Evolutionary conservation across 1,140 invertebrate species (phyloP).

Genomic region (Dryas iulia): DNA sequence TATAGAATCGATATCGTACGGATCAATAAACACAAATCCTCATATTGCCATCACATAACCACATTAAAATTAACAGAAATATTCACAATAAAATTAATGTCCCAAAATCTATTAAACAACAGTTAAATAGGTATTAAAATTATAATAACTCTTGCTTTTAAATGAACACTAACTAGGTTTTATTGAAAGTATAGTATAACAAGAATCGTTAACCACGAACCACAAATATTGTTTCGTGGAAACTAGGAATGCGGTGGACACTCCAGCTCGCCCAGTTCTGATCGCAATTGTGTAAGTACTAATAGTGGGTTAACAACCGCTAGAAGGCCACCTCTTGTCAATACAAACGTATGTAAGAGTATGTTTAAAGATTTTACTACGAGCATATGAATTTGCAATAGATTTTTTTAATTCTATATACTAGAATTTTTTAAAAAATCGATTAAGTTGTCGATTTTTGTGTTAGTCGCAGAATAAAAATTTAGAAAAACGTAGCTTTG

Average conservation of each 20-base stretch:
- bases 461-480: too few relatives aligned
- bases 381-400: neutral
- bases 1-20: too few relatives aligned
- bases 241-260: constrained; percentile 30
- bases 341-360: neutral
- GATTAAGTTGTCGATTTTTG: too few relatives aligned
- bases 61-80: too few relatives aligned
- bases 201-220: constrained; percentile 9
- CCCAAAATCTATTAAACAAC: too few relatives aligned
- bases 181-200: neutral
- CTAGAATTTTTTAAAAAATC: neutral
- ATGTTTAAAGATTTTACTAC: neutral
- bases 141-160: neutral
- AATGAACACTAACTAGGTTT: neutral
- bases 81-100: too few relatives aligned
- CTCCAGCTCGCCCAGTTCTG: constrained; percentile 17
- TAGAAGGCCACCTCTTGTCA: constrained; percentile 21
- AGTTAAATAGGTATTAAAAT: neutral
- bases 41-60: too few relatives aligned
- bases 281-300: constrained; percentile 31
- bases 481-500: too few relatives aligned
- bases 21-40: too few relatives aligned
- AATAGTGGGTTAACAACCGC: constrained; percentile 32
- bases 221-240: constrained; percentile 29
- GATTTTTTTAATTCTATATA: too few relatives aligned